Evolutionary conservation across 2,797 vertebrate genomes (phyloP).

Genomic region (Falco peregrinus): DNA sequence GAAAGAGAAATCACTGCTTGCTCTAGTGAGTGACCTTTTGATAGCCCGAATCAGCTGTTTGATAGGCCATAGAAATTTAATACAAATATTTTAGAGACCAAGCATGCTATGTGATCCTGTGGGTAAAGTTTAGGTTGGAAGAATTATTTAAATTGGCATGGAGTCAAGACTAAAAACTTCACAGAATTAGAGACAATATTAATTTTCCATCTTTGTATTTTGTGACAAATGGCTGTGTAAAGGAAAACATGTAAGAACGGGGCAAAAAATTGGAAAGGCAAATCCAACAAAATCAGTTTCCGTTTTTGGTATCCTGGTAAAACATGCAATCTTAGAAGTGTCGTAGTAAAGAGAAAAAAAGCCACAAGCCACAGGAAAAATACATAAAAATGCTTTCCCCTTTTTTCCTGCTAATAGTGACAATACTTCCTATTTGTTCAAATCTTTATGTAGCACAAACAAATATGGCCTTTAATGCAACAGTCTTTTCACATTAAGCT

Average conservation of each 20-base stretch:
- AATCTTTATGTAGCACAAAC: not conserved
- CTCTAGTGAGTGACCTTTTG: not conserved
- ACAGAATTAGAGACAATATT: not conserved
- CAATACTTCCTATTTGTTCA: not conserved
- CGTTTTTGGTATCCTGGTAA: not conserved
- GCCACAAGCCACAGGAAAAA: not conserved
- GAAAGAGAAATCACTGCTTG: not conserved
- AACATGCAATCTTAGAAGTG: not conserved
- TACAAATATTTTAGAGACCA: not conserved
- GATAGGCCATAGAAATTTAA: not conserved
- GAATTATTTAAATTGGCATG: not conserved
- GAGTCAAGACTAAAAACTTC: not conserved
- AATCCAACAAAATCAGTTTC: not conserved
- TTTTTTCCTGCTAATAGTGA: not conserved
- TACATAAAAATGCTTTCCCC: not conserved
- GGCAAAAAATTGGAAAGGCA: not conserved
- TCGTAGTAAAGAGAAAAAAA: not conserved
- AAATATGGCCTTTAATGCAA: slow-evolving; percentile 20
- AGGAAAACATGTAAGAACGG: not conserved
- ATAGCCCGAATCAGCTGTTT: not conserved
- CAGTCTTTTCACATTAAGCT: slow-evolving; percentile 53
- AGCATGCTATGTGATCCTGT: not conserved
- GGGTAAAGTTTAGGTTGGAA: not conserved
- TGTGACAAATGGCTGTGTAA: not conserved
- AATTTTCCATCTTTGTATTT: not conserved